phyloP scores from a whole-genome alignment of 2,113 vertebrate species.

The Bujurquina vittata region DNA sequence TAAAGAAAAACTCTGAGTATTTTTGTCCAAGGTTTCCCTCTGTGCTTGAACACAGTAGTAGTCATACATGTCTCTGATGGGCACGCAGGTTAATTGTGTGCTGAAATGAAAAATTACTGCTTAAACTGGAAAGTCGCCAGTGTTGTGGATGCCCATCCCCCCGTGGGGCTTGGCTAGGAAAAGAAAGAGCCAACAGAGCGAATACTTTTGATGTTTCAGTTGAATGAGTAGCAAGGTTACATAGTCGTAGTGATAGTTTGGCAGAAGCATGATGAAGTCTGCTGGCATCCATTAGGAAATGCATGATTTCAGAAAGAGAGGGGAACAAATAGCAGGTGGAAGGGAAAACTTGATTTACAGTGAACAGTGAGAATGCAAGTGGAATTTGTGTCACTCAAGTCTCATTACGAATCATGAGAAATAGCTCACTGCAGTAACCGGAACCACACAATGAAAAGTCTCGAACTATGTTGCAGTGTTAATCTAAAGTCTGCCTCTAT shows the following conservation, averaged over 20 bases:
- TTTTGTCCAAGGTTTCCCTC: conserved; percentile 12
- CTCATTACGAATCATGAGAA: conserved; percentile 17
- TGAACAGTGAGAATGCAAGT: neutral
- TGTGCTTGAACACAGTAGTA: conserved; percentile 22
- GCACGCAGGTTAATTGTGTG: conserved; percentile 5
- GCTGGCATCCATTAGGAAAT: conserved; percentile 23
- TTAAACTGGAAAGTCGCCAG: conserved; percentile 34
- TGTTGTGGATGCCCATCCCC: conserved; percentile 10
- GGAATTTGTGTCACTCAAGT: conserved; percentile 10
- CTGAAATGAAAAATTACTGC: conserved; percentile 18
- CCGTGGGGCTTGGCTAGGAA: conserved; percentile 20
- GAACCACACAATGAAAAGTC: neutral
- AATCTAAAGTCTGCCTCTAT: neutral
- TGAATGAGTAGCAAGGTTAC: conserved; percentile 47
- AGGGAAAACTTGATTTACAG: conserved; percentile 8
- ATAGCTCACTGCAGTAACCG: neutral
- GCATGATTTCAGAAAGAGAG: conserved; percentile 25
- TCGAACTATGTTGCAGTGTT: neutral
- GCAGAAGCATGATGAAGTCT: conserved; percentile 53
- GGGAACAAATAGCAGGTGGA: conserved; percentile 18
- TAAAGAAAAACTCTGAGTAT: conserved; percentile 7
- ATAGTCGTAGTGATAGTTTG: conserved; percentile 52
- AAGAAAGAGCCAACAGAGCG: conserved; percentile 26
- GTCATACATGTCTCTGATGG: conserved; percentile 25
- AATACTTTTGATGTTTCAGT: conserved; percentile 53